phyloP scores from a whole-genome alignment of 2,113 vertebrate genomes.

The Esox niger region DNA sequence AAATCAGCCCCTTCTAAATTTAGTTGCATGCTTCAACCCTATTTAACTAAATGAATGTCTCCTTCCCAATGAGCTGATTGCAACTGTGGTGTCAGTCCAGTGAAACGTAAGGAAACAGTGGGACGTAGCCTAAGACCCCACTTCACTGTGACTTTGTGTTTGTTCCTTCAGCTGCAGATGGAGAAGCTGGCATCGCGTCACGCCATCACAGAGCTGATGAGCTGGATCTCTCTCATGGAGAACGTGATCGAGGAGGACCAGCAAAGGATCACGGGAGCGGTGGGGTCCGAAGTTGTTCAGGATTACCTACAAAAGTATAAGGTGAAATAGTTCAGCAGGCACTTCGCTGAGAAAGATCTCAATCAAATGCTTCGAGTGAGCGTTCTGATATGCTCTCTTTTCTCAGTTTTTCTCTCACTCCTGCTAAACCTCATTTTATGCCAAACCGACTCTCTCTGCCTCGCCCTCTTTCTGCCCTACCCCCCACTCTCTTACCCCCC shows the following conservation, averaged over 20 bases:
- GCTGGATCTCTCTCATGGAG: constrained; percentile 95
- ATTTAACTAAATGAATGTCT: too few species aligned
- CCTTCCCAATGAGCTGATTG: too few species aligned
- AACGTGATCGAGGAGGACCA: constrained; percentile 87
- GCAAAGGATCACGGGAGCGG: constrained; percentile 82
- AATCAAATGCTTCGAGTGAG: not conserved
- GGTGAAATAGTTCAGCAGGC: constrained; percentile 62
- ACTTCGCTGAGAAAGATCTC: not conserved
- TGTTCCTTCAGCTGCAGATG: constrained; percentile 85
- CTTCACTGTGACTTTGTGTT: not conserved
- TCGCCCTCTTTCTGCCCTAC: not conserved
- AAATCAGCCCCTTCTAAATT: too few species aligned
- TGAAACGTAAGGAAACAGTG: not conserved
- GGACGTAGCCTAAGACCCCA: not conserved
- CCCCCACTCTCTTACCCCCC: not conserved
- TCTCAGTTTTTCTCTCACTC: not conserved
- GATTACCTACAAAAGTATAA: constrained; percentile 91
- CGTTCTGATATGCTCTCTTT: not conserved
- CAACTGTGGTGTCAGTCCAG: too few species aligned
- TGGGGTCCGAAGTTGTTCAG: constrained; percentile 81
- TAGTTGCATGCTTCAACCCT: too few species aligned
- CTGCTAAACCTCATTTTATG: not conserved
- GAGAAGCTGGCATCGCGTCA: constrained; percentile 94
- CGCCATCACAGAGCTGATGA: constrained; percentile 92
- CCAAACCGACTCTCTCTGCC: not conserved